Evolutionary conservation across 1,140 invertebrate genomes (phyloP), one percentile per base, ranked within the genome.

Genomic region (Bilobella aurantiaca): DNA sequence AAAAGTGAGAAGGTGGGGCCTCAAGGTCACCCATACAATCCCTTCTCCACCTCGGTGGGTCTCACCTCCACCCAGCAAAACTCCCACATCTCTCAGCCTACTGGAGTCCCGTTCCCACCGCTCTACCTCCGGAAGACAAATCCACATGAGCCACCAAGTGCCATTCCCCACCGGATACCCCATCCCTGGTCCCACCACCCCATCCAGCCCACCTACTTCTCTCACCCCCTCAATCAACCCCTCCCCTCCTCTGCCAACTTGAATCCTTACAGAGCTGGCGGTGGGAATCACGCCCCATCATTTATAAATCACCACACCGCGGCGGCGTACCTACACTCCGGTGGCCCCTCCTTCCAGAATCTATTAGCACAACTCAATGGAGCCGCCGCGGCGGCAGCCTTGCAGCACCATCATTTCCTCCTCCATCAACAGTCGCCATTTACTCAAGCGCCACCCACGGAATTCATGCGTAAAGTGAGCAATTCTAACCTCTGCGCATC

Each of bases 21-120:
- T 0, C 87, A 91, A 74, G 87, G 82, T 16, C 91, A 94, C 76
- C 91, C 91, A 0, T 94, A 93, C 82, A 90, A 87, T 78, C 82
- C 16, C 75, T 78, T 25, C 72, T 78, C 49, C 57, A 61, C n/a
- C 57, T 69, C 14, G 69, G 65, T 28, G 62, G n/a, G n/a, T n/a
- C n/a, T n/a, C n/a, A n/a, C n/a, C n/a, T n/a, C n/a, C n/a, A 63
- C 47, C 56, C 61, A 3, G 12, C 8, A 5, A 5, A 5, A 29
- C 31, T 29, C 28, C 18, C 8, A 28, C 58, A 8, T 18, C 8
- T 18, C 34, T 12, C 49, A 53, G 21, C 25, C 49, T 5, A 18
- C 49, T 18, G 49, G 49, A 23, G 25, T 53, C 49, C 49, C 49
- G 21, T 53, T 53, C 49, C 49, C 59, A 37, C 64, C 69, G 1